Base-by-base conservation (phyloP, 2,888 invertebrate genomes). In the Kuschelorhynchus macadamiae region DNA sequence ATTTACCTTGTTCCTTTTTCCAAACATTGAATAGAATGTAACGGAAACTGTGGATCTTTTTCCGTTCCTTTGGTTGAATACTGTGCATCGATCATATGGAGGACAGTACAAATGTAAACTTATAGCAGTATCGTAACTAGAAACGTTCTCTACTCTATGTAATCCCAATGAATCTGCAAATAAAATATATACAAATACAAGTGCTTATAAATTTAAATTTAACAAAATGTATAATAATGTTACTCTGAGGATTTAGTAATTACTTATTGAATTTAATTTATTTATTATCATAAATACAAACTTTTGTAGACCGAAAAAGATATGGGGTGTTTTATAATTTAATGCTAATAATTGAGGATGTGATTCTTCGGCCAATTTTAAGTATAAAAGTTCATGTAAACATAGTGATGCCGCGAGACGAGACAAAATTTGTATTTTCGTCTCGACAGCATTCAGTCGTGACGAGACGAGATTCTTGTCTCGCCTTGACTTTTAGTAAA, bases 91-190 rank as follows among this genome's bases (percentile, higher is more conserved):
- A 75, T 91, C 88, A 81, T 95, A 98, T 0, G 97, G 97, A 0
- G 97, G 99, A 74, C 94, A 94, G 84, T 99, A 99, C 1, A 99
- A 88, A 81, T 99, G 99, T 20, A 99, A 86, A 4, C 96, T 96
- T 0, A 98, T 93, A 0, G 97, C 93, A 0, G 91, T 88, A 78
- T 97, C 94, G 0, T 92, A 89, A 80, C 96, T 92, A 8, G 95
- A 96, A 0, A 93, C 89, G 82, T 99, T 99, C 85, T 97, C 97
- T 75, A 99, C 95, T 0, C 98, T 90, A 82, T 99, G 98, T 11
- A 99, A 87, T 0, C 98, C 99, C 74, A 98, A 85, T 0, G 93
- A 91, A 84, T 99, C 98, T 98, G 85, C 52, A 78, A 67, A 52
- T 4, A 61, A 33, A 36, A 14, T 14, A 21, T 25, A 2, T 1